A percentile compares a stretch with the other conserved stretches of the same genome.
phyloP scores from a whole-genome alignment of 2,888 invertebrate species.

The Scaeva pyrastri region DNA sequence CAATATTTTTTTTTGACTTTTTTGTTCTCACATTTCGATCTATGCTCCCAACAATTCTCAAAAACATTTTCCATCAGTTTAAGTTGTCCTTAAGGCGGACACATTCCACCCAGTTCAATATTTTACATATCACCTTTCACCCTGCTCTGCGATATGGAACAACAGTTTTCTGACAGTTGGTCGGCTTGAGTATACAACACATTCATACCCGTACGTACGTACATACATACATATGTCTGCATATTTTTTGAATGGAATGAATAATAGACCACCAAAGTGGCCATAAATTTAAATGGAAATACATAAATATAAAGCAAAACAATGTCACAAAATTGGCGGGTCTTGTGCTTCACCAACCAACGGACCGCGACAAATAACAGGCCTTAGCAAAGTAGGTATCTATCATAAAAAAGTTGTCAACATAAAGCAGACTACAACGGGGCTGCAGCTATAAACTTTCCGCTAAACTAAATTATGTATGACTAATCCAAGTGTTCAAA shows the following conservation, averaged over 20 bases:
- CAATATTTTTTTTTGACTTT: neutral
- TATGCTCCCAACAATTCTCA: slow-evolving; percentile 12
- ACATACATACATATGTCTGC: too few relatives aligned
- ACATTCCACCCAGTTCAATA: slow-evolving; percentile 60
- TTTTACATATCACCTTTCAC: slow-evolving; percentile 69
- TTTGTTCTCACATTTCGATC: neutral
- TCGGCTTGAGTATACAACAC: neutral
- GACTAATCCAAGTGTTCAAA: slow-evolving; percentile 49
- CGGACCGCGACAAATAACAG: slow-evolving; percentile 68
- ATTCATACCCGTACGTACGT: slow-evolving; percentile 37
- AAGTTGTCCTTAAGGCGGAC: slow-evolving; percentile 50
- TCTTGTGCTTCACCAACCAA: slow-evolving; percentile 52
- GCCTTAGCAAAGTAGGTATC: slow-evolving; percentile 36
- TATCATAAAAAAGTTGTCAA: slow-evolving; percentile 74
- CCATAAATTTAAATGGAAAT: slow-evolving; percentile 70
- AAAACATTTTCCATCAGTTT: slow-evolving; percentile 38
- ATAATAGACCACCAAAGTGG: slow-evolving; percentile 73
- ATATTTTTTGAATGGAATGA: slow-evolving; percentile 67
- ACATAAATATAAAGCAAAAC: slow-evolving; percentile 65
- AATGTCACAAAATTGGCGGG: slow-evolving; percentile 45
- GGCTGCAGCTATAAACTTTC: slow-evolving; percentile 48
- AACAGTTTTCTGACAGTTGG: slow-evolving; percentile 33
- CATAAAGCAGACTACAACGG: slow-evolving; percentile 60
- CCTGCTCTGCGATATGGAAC: slow-evolving; percentile 36
- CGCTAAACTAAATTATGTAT: slow-evolving; percentile 55